Evolutionary conservation across 2,797 vertebrate species (phyloP).

Genomic region (Graptemys geographica): DNA sequence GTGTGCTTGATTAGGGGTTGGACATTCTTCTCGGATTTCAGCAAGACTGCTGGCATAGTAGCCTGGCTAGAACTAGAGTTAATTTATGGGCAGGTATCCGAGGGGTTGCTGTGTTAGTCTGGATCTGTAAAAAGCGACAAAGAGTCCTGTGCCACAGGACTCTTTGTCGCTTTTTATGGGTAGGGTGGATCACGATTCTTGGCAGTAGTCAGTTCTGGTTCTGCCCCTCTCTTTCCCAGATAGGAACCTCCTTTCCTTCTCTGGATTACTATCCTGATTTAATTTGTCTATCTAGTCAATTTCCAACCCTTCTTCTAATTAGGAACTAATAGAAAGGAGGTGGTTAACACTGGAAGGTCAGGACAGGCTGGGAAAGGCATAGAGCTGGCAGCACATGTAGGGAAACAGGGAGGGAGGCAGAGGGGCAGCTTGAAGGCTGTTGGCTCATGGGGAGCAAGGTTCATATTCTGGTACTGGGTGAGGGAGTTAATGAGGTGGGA

Average conservation of each 20-base stretch:
- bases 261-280: not conserved
- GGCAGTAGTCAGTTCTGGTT: not conserved
- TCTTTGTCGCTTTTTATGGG: not conserved
- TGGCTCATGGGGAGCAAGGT: not conserved
- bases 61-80: not conserved
- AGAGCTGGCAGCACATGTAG: not conserved
- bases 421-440: not conserved
- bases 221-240: not conserved
- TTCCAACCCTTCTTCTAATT: not conserved
- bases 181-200: rapidly evolving
- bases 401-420: not conserved
- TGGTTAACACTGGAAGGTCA: not conserved
- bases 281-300: not conserved
- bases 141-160: no score
- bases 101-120: no score
- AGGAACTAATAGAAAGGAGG: not conserved
- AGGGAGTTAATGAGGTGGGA: not conserved
- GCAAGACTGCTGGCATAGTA: not conserved
- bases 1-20: not conserved
- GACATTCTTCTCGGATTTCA: not conserved
- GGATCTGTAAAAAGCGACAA: no score
- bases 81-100: not conserved
- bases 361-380: not conserved
- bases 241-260: not conserved
- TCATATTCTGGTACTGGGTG: not conserved